Conservation (phyloP, 2,888 invertebrate genomes). For the Lycocerus yunnanus region DNA sequence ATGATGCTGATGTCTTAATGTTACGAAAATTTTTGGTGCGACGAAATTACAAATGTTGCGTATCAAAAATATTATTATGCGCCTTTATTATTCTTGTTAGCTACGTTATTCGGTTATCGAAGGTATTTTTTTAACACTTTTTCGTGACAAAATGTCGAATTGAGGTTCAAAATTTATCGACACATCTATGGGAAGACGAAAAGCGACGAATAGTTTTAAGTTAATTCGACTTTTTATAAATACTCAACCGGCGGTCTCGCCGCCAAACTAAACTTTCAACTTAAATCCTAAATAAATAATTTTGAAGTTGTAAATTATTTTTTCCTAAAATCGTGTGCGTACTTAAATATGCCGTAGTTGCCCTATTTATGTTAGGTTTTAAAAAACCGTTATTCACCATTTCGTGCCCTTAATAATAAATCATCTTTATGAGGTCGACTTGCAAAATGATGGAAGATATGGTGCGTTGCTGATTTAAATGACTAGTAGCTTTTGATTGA, state of each 20-base stretch:
- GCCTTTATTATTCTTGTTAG: neutral
- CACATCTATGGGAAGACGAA: too few relatives aligned
- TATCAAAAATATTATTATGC: neutral
- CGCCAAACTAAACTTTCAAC: neutral
- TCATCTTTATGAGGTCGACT: neutral
- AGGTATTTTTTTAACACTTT: neutral
- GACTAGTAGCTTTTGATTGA: slow-evolving; percentile 6
- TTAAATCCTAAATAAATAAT: too few relatives aligned
- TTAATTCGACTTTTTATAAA: too few relatives aligned
- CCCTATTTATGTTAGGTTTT: slow-evolving; percentile 2
- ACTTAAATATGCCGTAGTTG: neutral
- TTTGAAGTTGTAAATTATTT: neutral
- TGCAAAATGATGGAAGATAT: slow-evolving; percentile 7
- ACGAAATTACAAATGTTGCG: neutral
- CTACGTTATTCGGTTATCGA: neutral
- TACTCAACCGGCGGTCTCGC: too few relatives aligned
- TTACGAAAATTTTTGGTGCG: neutral
- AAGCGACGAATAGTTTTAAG: too few relatives aligned
- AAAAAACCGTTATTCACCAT: slow-evolving; percentile 3
- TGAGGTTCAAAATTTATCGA: neutral
- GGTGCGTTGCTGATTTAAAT: neutral
- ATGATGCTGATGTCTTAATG: neutral
- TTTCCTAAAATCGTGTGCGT: neutral
- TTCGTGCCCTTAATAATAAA: slow-evolving; percentile 3
- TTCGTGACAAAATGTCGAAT: neutral